phyloP scores from a whole-genome alignment of 2,113 vertebrate genomes.

The Bubo blakistoni region DNA sequence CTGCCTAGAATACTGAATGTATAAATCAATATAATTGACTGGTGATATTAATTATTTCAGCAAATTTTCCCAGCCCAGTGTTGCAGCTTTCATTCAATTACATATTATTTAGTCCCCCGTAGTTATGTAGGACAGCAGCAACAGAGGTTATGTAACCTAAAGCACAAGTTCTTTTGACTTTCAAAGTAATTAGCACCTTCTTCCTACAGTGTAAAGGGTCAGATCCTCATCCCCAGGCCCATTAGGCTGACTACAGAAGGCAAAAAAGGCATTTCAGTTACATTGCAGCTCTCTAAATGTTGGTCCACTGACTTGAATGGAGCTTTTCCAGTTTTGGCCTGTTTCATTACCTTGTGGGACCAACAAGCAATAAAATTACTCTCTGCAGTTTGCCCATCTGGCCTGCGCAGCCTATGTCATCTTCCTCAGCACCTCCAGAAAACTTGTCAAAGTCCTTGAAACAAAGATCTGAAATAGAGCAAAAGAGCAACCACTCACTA shows the following conservation, averaged over 20 bases:
- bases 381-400: not conserved
- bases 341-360: not conserved
- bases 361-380: not conserved
- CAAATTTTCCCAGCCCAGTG: not conserved
- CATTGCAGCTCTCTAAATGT: not conserved
- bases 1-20: slow-evolving; percentile 2
- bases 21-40: slow-evolving; percentile 15
- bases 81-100: slow-evolving; percentile 12
- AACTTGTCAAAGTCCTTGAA: not conserved
- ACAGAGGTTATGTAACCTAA: not conserved
- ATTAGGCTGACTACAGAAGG: not conserved
- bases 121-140: not conserved
- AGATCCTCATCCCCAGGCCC: not conserved
- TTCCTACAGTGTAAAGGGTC: not conserved
- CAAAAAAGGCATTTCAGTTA: not conserved
- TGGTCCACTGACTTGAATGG: not conserved
- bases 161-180: not conserved
- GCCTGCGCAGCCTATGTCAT: fast-evolving
- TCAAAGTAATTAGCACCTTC: not conserved
- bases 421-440: not conserved
- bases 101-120: not conserved
- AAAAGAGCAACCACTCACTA: not conserved
- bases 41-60: slow-evolving; percentile 35
- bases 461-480: not conserved
- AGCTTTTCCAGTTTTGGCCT: not conserved